phyloP scores from a whole-genome alignment of 2,888 invertebrate genomes.

The Amaurobius ferox region DNA sequence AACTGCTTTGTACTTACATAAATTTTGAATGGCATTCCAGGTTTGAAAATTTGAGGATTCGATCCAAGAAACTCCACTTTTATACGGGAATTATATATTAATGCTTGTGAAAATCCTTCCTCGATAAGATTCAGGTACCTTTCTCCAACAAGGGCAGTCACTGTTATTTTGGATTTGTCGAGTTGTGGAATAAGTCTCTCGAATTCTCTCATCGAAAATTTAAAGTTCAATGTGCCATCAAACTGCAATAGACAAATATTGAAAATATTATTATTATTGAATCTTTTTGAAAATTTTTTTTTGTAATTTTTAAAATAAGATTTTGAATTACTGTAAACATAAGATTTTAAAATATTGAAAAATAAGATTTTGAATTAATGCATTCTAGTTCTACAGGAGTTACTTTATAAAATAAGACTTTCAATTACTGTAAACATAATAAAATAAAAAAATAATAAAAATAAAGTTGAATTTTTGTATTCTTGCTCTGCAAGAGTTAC shows the following conservation, averaged over 20 bases:
- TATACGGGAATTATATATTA: constrained; percentile 73
- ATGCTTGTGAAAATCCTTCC: constrained; percentile 72
- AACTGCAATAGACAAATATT: constrained; percentile 70
- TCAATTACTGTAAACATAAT: no score
- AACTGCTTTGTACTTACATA: constrained; percentile 73
- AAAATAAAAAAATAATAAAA: no score
- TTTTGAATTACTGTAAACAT: no score
- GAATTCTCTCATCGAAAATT: constrained; percentile 67
- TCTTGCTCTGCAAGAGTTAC: no score
- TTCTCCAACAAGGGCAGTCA: constrained; percentile 73
- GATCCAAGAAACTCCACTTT: constrained; percentile 73
- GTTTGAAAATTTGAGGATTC: constrained; percentile 74
- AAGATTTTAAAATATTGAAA: no score
- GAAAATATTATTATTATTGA: no score
- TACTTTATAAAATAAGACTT: no score
- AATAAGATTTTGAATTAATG: no score
- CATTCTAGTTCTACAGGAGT: no score
- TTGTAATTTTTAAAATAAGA: no score
- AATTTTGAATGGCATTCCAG: constrained; percentile 74
- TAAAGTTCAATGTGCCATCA: constrained; percentile 70
- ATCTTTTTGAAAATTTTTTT: no score
- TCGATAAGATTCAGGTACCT: constrained; percentile 72
- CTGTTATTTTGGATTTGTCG: constrained; percentile 72
- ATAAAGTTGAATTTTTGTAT: no score
- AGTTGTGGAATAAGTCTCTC: constrained; percentile 45